These are phyloP conservation scores for Lates japonicus DNA, from an alignment of 2,797 vertebrate species.

Conservation along the genomic window DNA sequence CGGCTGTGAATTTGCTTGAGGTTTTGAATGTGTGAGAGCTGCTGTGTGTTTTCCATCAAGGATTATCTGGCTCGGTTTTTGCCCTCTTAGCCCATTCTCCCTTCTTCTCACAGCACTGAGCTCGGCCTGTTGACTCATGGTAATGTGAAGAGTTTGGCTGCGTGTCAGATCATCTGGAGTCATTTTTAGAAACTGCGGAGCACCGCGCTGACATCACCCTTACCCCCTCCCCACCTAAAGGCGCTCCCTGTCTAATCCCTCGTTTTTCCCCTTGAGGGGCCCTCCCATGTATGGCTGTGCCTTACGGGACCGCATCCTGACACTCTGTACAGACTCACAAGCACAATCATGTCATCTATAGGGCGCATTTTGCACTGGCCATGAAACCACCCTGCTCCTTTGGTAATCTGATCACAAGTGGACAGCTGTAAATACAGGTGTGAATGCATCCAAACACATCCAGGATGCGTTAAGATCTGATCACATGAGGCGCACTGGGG, in stretches of 20 bases:
- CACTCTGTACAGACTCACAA: constrained; percentile 19
- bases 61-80: constrained; percentile 59
- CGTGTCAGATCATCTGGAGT: constrained; percentile 74
- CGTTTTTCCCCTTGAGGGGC: constrained; percentile 41
- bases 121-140: constrained; percentile 72
- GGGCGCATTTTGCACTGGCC: constrained; percentile 17
- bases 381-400: constrained; percentile 17
- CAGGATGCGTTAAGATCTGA: constrained; percentile 43
- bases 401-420: constrained; percentile 53
- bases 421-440: constrained; percentile 69
- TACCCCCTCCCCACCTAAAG: constrained; percentile 38
- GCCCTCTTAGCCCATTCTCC: constrained; percentile 59
- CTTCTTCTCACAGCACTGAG: constrained; percentile 32
- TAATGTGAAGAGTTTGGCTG: constrained; percentile 82
- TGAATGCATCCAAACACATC: constrained; percentile 52
- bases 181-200: constrained; percentile 79
- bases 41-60: constrained; percentile 18
- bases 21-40: neutral
- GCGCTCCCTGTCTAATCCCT: constrained; percentile 60
- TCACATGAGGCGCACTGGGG: constrained; percentile 16
- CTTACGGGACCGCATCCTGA: constrained; percentile 14
- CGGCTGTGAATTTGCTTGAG: neutral
- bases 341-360: constrained; percentile 26
- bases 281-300: constrained; percentile 62
- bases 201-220: constrained; percentile 63